Evolutionary conservation across 2,113 vertebrate species (phyloP).

Genomic region (Mustela lutreola): DNA sequence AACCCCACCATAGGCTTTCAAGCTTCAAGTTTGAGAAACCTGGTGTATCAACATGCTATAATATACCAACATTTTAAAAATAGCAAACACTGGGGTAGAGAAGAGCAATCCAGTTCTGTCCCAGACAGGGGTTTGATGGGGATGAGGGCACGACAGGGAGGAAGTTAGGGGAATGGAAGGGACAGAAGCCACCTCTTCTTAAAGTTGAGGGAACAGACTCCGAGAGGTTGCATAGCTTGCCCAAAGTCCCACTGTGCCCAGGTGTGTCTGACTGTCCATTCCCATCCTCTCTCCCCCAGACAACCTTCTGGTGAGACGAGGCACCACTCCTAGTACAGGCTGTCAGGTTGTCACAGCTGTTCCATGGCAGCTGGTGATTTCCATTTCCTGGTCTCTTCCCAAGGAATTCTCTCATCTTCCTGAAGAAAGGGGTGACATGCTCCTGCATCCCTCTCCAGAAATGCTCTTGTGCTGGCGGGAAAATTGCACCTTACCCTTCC

Average conservation of each 20-base stretch:
- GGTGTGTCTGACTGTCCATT: not conserved
- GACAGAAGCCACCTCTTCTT: not conserved
- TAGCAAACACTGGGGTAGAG: not conserved
- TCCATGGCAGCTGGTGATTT: not conserved
- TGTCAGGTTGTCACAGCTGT: not conserved
- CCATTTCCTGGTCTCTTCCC: conserved; percentile 61
- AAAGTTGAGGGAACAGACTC: not conserved
- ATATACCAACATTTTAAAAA: not conserved
- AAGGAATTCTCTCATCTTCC: conserved; percentile 57
- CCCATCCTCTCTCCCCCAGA: accelerated
- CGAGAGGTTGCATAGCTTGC: not conserved
- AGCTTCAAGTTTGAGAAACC: conserved; percentile 44
- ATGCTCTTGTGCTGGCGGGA: not conserved
- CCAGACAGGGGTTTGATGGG: not conserved
- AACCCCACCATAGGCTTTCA: not conserved
- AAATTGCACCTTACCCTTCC: not conserved
- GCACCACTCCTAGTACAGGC: not conserved
- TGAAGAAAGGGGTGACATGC: conserved; percentile 47
- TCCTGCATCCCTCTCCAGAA: conserved; percentile 48
- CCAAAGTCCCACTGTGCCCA: not conserved
- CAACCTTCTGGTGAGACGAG: not conserved
- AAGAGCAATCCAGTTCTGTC: not conserved
- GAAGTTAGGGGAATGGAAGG: not conserved
- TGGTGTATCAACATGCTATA: not conserved
- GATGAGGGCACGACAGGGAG: not conserved